Base-by-base conservation (phyloP, 2,797 vertebrate genomes). In the Smutsia gigantea region DNA sequence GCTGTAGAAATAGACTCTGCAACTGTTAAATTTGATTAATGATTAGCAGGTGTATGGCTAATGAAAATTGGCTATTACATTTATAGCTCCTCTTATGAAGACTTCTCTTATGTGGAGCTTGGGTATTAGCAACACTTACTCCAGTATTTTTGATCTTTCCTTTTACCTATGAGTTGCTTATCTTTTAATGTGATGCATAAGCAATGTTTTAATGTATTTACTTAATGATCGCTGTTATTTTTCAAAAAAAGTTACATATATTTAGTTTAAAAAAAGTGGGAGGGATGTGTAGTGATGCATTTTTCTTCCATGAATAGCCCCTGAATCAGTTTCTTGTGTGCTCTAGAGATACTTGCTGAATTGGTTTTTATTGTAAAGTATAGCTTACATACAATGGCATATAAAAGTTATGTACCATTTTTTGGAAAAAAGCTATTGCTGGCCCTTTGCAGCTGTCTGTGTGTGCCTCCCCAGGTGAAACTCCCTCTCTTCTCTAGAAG, bases 331-430 rank as follows among this genome's bases (percentile, higher is more conserved):
- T 90, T 89, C 51, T 18, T 69, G 7, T 94, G 42, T 93, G 18
- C 53, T 89, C 21, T 86, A 75, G 53, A 68, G 29, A 55, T 39
- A 8, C 4, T n/a, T 75, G 31, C n/a, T 81, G 1, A 64, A 18
- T 83, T 85, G 19, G 49, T 84, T 96, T 92, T 87, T 77, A 37
- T 74, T 92, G 79, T 87, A 57, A 78, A 92, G 64, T 23, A 46
- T 13, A 63, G 42, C 23, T 39, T 72, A 51, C 9, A 23, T 5
- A 34, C 39, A 59, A 64, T 5, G 29, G 34, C 57, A 51, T 51
- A 64, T 78, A 46, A 90, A 63, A 37, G 53, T 29, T 66, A 18
- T 14, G 3, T 4, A 51, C 31, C 49, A 29, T 51, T 25, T 27
- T 10, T 83, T 39, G 29, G 61, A 31, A 77, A 34, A 87, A 69